phyloP scores from a whole-genome alignment of 53 echinoderm and acorn worm species.

The Paelopatides confundens region DNA sequence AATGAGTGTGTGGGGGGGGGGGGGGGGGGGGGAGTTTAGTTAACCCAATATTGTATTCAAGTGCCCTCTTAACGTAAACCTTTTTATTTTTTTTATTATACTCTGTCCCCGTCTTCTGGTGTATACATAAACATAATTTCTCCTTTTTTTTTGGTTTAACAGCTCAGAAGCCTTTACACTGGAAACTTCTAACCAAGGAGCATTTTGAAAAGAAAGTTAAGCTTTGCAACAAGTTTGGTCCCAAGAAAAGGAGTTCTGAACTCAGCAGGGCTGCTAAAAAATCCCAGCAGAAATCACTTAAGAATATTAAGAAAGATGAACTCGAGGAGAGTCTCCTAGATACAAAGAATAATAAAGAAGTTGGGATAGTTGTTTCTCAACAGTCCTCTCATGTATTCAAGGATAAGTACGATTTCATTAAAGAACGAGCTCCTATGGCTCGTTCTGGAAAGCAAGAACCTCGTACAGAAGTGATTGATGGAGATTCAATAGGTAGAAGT shows the following conservation, averaged over 20 bases:
- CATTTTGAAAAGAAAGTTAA: slow-evolving; percentile 34
- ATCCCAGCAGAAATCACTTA: neutral
- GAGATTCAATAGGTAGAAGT: neutral
- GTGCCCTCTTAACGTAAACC: no score
- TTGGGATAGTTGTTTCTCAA: neutral
- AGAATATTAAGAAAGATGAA: neutral
- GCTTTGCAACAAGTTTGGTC: neutral
- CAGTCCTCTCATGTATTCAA: slow-evolving; percentile 57
- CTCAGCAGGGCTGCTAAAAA: neutral
- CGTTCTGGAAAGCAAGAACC: slow-evolving; percentile 60
- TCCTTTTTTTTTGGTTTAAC: neutral
- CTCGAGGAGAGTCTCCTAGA: neutral
- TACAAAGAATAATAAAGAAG: neutral
- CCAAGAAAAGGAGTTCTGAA: neutral
- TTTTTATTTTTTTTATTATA: no score
- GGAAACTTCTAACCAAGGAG: slow-evolving; percentile 27
- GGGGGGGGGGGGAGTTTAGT: no score
- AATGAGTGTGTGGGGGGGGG: no score
- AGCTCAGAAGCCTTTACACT: slow-evolving; percentile 39
- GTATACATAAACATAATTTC: neutral
- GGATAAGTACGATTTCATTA: slow-evolving; percentile 98
- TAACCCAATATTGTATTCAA: no score
- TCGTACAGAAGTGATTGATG: neutral
- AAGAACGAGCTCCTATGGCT: slow-evolving; percentile 77
- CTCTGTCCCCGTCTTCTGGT: neutral